These are phyloP conservation scores for Falcunculus frontatus DNA, from an alignment of 2,113 vertebrate genomes.

Conservation along the genomic window DNA sequence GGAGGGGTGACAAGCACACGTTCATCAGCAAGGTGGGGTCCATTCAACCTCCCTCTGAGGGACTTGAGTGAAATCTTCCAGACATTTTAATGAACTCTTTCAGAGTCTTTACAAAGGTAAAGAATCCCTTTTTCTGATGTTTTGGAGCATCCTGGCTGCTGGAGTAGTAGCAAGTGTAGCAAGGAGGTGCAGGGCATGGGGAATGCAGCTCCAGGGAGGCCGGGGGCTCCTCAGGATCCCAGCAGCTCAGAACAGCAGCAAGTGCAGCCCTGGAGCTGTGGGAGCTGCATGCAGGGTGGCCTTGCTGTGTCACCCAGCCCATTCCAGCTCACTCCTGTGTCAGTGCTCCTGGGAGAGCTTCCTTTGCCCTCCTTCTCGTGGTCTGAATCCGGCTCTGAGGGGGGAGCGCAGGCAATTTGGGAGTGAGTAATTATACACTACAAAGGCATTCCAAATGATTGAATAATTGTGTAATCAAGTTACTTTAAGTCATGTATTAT, in stretches of 20 bases:
- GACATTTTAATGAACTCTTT: neutral
- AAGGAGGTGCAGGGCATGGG: accelerated
- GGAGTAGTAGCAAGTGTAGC: too few species aligned
- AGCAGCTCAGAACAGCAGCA: neutral
- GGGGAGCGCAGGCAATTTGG: neutral
- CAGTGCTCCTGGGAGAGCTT: neutral
- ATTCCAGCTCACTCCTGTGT: accelerated
- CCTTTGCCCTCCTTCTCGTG: neutral
- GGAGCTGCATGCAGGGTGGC: neutral
- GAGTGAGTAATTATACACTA: conserved; percentile 46
- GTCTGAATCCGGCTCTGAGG: neutral
- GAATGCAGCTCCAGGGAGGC: neutral
- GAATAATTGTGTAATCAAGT: conserved; percentile 66
- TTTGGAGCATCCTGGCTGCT: neutral
- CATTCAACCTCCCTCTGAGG: neutral
- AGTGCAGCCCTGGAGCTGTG: neutral
- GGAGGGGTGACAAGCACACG: neutral
- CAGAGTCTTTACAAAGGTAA: neutral
- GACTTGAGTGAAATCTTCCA: neutral
- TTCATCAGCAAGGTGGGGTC: neutral
- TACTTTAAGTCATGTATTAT: conserved; percentile 60
- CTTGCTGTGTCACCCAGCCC: neutral
- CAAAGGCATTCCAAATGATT: conserved; percentile 61
- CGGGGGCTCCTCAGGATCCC: neutral
- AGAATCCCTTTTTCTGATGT: neutral